Evolutionary conservation across 2,888 invertebrate species (phyloP), one percentile per base, ranked within the genome.

Genomic region (Darwinula stevensoni): DNA sequence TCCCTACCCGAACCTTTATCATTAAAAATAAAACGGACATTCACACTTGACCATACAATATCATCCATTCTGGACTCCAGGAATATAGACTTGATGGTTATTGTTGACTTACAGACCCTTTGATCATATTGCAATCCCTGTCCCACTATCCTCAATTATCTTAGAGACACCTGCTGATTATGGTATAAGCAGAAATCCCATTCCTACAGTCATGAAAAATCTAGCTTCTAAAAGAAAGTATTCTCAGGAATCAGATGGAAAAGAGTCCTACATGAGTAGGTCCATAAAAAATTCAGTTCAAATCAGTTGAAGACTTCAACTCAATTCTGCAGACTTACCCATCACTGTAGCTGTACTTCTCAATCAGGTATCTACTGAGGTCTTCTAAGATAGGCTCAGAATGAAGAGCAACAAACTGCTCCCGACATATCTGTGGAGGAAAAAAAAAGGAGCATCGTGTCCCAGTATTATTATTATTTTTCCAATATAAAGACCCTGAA

Each of bases 401-500:
- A 53, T 97, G 91, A 6, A 99, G 59, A 0, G 74, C 67, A n/a
- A 97, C 78, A 56, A 97, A 97, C 51, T 97, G 86, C 47, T 94
- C 71, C n/a, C 97, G 63, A 44, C 91, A 91, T 37, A 88, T 70
- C 73, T 78, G 51, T 14, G 54, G 35, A 36, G 27, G 53, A 37
- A 42, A 39, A 36, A 27, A 16, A 31, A 29, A 27, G 3, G 29
- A 22, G 14, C 12, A 28, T 18, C 4, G 14, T 11, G 11, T 14
- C 5, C 9, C 2, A 30, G 40, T 33, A 33, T n/a, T n/a, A n/a
- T n/a, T n/a, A n/a, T n/a, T n/a, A n/a, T n/a, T n/a, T n/a, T n/a
- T n/a, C n/a, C n/a, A 22, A 22, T 9, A 22, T n/a, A 9, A 22
- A 22, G 6, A 9, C 6, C 9, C n/a, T 22, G n/a, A 22, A 22